Base-by-base conservation (phyloP, 2,888 invertebrate genomes). In the Aquatica leii region DNA sequence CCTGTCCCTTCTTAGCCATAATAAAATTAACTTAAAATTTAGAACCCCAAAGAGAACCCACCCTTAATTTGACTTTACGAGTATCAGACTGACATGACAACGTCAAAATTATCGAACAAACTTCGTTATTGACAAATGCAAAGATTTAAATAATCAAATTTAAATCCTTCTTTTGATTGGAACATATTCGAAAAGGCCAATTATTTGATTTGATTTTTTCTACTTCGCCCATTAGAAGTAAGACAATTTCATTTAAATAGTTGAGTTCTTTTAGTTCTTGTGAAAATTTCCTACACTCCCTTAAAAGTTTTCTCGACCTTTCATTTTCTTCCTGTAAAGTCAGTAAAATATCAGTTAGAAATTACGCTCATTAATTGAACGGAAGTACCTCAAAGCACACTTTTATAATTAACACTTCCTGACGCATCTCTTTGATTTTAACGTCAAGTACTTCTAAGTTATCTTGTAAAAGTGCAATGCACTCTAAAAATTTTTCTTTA, bases 1-100 rank as follows among this genome's bases (percentile, higher is more conserved):
- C 88, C 41, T 87, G 89, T 24, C 88, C 90, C 80, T 93, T 93
- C 82, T 93, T 94, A 3, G 89, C 87, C 87, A 88, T 88, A 74
- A 78, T 73, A 59, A 59, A 68, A 55, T 31, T 12, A 48, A 35
- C 20, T 11, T n/a, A n/a, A n/a, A 52, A 37, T 43, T 50, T 37
- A 34, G 35, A 11, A 53, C 12, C 59, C 51, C 21, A 37, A 49
- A 57, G 37, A 31, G 20, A 31, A 15, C 21, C 31, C 21, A 54
- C 2, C 41, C 14, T 11, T 12, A 20, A 9, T 5, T 11, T n/a
- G n/a, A n/a, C n/a, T 35, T 43, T 24, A 59, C 34, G 51, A 53
- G 52, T 48, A 49, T 50, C 35, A 50, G 17, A 31, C 9, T 12
- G 49, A 31, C 59, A 59, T 64, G 59, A 24, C 54, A 62, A 62